These are phyloP conservation scores for Notamacropus eugenii DNA, from an alignment of 2,797 vertebrate genomes.

Conservation along the genomic window DNA sequence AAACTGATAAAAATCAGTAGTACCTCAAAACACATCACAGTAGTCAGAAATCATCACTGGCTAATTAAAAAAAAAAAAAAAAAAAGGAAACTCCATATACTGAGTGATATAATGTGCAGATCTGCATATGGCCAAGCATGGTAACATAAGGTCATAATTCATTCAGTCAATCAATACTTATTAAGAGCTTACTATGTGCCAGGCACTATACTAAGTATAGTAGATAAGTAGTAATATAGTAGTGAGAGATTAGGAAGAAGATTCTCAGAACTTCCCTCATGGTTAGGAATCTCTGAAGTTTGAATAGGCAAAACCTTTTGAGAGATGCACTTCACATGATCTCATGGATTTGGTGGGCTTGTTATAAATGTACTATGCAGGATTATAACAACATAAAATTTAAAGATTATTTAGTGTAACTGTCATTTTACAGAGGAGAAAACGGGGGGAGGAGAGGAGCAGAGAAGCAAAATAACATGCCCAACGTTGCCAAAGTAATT, in stretches of 20 bases:
- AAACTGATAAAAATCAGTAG: background rate
- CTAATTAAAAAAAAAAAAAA: background rate
- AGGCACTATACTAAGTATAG: too few species aligned
- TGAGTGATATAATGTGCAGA: background rate
- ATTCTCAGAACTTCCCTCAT: background rate
- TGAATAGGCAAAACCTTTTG: background rate
- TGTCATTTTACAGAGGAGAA: background rate
- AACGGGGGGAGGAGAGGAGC: background rate
- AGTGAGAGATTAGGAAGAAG: background rate
- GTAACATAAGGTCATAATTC: background rate
- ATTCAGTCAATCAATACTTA: background rate
- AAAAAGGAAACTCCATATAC: background rate
- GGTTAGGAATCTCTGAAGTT: background rate
- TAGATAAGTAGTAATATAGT: too few species aligned
- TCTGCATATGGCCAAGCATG: too few species aligned
- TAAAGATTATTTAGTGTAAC: background rate
- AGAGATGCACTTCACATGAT: background rate
- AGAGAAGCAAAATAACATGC: background rate
- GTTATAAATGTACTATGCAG: background rate
- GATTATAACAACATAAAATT: background rate
- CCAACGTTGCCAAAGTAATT: background rate
- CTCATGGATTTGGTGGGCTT: background rate
- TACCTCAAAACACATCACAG: background rate
- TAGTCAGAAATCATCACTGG: background rate
- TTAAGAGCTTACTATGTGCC: too few species aligned